Conservation (phyloP, 2,888 invertebrate species). For the Schrankia costaestrigalis region DNA sequence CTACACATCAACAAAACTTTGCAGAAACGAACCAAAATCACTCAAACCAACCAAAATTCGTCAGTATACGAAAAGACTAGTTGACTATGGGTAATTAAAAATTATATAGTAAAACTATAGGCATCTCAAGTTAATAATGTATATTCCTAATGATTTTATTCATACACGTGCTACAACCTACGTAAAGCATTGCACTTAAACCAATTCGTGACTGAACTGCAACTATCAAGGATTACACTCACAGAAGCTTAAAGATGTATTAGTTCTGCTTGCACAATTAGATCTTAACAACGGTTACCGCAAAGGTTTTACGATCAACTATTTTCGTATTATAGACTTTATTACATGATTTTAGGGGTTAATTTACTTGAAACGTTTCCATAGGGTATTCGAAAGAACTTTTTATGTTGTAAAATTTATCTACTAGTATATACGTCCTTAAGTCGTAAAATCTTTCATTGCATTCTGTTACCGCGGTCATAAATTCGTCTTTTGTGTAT, state of each 20-base stretch:
- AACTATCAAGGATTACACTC: not conserved
- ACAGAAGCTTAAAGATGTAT: conserved; percentile 1
- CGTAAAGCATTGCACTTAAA: too few relatives aligned
- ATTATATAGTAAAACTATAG: too few relatives aligned
- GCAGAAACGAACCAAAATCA: too few relatives aligned
- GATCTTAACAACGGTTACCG: conserved; percentile 4
- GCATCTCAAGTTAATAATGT: too few relatives aligned
- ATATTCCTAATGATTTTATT: too few relatives aligned
- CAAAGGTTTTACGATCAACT: too few relatives aligned
- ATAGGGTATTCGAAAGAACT: too few relatives aligned
- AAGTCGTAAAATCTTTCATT: conserved; percentile 51
- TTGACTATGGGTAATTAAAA: too few relatives aligned
- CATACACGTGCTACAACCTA: too few relatives aligned
- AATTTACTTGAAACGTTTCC: conserved; percentile 4
- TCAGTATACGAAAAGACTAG: too few relatives aligned
- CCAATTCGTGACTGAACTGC: not conserved
- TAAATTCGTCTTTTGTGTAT: conserved; percentile 43
- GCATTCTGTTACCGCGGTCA: conserved; percentile 33
- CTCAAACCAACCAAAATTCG: too few relatives aligned
- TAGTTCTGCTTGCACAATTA: conserved; percentile 1
- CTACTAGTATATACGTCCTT: conserved; percentile 21
- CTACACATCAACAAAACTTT: too few relatives aligned
- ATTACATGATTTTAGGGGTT: conserved; percentile 4
- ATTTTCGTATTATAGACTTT: conserved; percentile 4
- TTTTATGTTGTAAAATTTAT: conserved; percentile 33